Conservation (phyloP, 2,888 invertebrate species). For the Yponomeuta sedellus region DNA sequence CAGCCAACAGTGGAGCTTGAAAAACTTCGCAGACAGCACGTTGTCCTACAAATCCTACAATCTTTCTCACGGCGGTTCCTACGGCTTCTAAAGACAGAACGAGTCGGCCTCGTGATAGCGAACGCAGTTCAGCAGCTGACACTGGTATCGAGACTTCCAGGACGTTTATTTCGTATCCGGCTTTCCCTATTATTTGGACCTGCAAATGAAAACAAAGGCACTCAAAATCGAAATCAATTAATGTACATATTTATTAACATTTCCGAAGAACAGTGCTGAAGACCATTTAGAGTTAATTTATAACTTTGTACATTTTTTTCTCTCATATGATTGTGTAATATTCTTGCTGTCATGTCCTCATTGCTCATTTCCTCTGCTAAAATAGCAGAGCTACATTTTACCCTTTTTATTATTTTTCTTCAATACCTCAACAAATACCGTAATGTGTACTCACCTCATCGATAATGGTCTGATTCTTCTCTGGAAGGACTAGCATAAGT, state of each 20-base stretch:
- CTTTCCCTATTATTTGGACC: constrained; percentile 81
- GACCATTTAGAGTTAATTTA: no score
- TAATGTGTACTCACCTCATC: constrained; percentile 77
- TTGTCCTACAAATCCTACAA: constrained; percentile 84
- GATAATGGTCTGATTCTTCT: constrained; percentile 83
- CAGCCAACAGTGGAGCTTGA: constrained; percentile 80
- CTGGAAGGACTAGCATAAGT: constrained; percentile 81
- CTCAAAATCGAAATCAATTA: constrained; percentile 4
- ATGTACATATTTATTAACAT: no score
- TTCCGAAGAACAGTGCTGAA: no score
- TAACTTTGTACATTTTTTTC: no score
- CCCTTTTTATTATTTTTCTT: no score
- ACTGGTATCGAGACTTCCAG: constrained; percentile 88
- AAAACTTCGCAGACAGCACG: constrained; percentile 88
- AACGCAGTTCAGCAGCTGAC: constrained; percentile 83
- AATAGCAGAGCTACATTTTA: no score
- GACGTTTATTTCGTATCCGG: constrained; percentile 84
- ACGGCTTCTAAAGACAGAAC: constrained; percentile 82
- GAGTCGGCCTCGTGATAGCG: constrained; percentile 86
- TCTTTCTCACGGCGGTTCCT: constrained; percentile 78
- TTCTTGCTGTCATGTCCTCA: no score
- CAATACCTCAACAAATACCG: no score
- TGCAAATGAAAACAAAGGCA: constrained; percentile 39
- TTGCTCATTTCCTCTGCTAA: no score
- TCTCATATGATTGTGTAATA: no score